These are phyloP conservation scores for Cetoscarus ocellatus DNA, from an alignment of 2,797 vertebrate genomes.

Conservation along the genomic window DNA sequence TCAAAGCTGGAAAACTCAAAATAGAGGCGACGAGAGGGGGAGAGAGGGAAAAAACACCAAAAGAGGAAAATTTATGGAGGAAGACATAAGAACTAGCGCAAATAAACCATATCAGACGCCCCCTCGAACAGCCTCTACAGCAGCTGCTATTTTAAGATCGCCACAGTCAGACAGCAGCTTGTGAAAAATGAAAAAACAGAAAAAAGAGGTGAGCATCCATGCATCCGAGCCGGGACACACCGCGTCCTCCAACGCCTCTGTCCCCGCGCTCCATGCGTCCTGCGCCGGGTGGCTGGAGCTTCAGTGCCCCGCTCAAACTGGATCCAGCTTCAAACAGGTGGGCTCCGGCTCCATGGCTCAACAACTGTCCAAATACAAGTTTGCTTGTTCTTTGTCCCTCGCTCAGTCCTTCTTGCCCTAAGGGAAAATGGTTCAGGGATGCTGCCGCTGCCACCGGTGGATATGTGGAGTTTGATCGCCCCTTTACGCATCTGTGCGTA, in stretches of 20 bases:
- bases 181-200: background rate
- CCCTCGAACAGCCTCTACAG: constrained; percentile 56
- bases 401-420: constrained; percentile 31
- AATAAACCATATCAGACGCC: constrained; percentile 52
- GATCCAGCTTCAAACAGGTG: constrained; percentile 70
- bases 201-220: constrained; percentile 49
- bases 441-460: constrained; percentile 63
- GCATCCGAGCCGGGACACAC: constrained; percentile 45
- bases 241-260: constrained; percentile 30
- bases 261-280: constrained; percentile 25
- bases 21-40: constrained; percentile 28
- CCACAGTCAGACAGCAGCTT: constrained; percentile 39
- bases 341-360: constrained; percentile 46
- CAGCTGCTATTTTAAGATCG: constrained; percentile 66
- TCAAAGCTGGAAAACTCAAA: constrained; percentile 59
- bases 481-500: constrained; percentile 83
- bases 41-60: background rate
- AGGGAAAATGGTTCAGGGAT: constrained; percentile 36
- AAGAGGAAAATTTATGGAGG: constrained; percentile 19
- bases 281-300: constrained; percentile 26
- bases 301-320: constrained; percentile 20
- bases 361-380: constrained; percentile 47
- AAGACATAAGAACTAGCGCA: constrained; percentile 33
- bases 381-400: constrained; percentile 6
- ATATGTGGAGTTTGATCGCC: constrained; percentile 76